Evolutionary conservation across 2,888 invertebrate genomes (phyloP), one percentile per base, ranked within the genome.

Genomic region (Heteromyza rotundicornis): DNA sequence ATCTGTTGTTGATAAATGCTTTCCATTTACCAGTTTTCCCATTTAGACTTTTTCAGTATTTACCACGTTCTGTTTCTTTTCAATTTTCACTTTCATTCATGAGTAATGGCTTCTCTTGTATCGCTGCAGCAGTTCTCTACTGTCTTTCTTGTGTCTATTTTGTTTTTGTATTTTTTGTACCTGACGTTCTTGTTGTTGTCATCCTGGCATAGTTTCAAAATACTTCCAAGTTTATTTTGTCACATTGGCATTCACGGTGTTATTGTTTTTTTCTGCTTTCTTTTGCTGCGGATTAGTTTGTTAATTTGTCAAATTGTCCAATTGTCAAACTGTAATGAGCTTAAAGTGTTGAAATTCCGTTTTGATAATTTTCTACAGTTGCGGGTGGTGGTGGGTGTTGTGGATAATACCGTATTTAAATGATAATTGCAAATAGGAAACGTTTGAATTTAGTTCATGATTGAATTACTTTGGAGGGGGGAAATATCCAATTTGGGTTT

Each of bases 101-200:
- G 59, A 50, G 49, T 68, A 61, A 70, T 70, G 63, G 64, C 57
- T 53, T 23, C 32, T 53, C 57, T 55, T 64, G 49, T 63, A 23
- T 27, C 27, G 27, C 27, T 27, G 27, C 10, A 7, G 27, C 27
- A 27, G 27, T n/a, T n/a, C n/a, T n/a, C n/a, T n/a, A n/a, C n/a
- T n/a, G n/a, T 27, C 27, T 27, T 5, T 27, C 7, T 27, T 27
- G 27, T 27, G 27, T 27, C 7, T 27, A 10, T 27, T 5, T 10
- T 27, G 27, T 27, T 27, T 5, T 19, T 47, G 20, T 7, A 19
- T 3, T 19, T 47, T n/a, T 12, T 12, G n/a, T 14, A 12, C 14
- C 14, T 14, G 40, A 3, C 40, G 5, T n/a, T 7, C 8, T n/a
- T 40, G 3, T 40, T 19, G 17, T 7, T 3, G 10, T 27, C 27